These are phyloP conservation scores for Polietes domitor DNA, from an alignment of 2,888 invertebrate species.

Conservation along the genomic window DNA sequence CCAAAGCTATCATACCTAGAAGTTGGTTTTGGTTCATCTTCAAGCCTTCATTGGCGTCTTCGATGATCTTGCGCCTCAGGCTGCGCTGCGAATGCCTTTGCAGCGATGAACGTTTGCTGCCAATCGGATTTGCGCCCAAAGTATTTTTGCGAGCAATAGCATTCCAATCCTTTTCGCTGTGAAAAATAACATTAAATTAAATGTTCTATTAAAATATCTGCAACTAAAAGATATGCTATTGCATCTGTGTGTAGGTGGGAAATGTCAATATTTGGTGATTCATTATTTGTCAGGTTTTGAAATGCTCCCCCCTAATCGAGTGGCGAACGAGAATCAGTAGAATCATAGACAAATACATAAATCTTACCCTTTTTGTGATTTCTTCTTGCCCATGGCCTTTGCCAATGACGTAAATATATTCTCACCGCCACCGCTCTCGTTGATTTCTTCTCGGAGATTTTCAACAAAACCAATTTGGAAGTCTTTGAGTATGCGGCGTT, in stretches of 20 bases:
- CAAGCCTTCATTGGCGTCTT: constrained; percentile 84
- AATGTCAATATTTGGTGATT: too few relatives aligned
- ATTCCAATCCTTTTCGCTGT: constrained; percentile 87
- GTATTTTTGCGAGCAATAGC: constrained; percentile 89
- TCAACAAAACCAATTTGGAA: constrained; percentile 95
- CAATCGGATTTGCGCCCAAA: constrained; percentile 88
- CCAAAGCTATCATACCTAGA: constrained; percentile 82
- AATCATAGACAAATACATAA: not conserved
- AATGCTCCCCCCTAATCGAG: too few relatives aligned
- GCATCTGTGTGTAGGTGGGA: too few relatives aligned
- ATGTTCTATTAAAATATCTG: too few relatives aligned
- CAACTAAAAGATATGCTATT: too few relatives aligned
- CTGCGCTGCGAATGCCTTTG: constrained; percentile 86
- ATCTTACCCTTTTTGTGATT: constrained; percentile 76
- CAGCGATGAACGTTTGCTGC: constrained; percentile 86
- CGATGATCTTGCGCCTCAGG: constrained; percentile 86
- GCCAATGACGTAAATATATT: constrained; percentile 93
- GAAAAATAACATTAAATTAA: too few relatives aligned
- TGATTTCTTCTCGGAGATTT: constrained; percentile 88
- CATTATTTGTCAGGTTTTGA: too few relatives aligned
- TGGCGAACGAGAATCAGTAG: too few relatives aligned
- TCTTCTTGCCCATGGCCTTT: constrained; percentile 87
- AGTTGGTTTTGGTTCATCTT: constrained; percentile 88
- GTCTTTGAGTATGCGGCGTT: constrained; percentile 91
- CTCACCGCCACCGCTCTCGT: constrained; percentile 84